phyloP scores from a whole-genome alignment of 2,888 invertebrate genomes.

The Sinopyrophorus schimmeli region DNA sequence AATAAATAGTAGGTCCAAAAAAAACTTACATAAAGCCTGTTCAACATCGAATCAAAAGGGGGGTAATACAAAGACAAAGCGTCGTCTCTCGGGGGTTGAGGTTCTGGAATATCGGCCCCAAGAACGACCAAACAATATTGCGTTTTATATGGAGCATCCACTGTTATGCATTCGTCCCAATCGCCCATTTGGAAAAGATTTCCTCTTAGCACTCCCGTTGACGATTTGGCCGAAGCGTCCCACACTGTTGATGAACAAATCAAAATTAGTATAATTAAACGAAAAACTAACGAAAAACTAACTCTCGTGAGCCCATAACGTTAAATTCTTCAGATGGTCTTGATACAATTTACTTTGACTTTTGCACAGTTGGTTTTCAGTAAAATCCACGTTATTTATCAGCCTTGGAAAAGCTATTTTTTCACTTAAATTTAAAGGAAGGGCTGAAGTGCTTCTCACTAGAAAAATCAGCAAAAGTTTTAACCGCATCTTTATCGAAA shows the following conservation, averaged over 20 bases:
- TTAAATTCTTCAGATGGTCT: conserved; percentile 57
- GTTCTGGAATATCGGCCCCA: conserved; percentile 42
- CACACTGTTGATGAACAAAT: conserved; percentile 56
- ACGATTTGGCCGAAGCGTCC: conserved; percentile 64
- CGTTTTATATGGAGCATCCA: conserved; percentile 50
- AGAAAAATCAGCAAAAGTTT: too few relatives aligned
- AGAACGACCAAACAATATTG: conserved; percentile 52
- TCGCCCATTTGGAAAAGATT: conserved; percentile 64
- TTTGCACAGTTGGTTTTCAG: conserved; percentile 42
- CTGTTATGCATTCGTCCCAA: conserved; percentile 62
- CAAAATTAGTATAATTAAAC: not conserved
- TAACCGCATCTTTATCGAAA: too few relatives aligned
- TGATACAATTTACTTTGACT: conserved; percentile 43
- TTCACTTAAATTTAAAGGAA: too few relatives aligned
- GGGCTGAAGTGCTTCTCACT: too few relatives aligned
- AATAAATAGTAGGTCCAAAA: too few relatives aligned
- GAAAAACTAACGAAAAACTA: conserved; percentile 42
- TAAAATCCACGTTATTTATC: conserved; percentile 38
- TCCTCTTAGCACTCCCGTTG: conserved; percentile 61
- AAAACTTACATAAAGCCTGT: conserved; percentile 49
- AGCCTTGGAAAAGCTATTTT: conserved; percentile 40
- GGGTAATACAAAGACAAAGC: conserved; percentile 43
- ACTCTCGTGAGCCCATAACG: conserved; percentile 64
- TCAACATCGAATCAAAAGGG: conserved; percentile 47
- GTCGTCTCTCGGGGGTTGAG: conserved; percentile 45